Evolutionary conservation across 2,113 vertebrate species (phyloP).

Genomic region (Colius striatus): DNA sequence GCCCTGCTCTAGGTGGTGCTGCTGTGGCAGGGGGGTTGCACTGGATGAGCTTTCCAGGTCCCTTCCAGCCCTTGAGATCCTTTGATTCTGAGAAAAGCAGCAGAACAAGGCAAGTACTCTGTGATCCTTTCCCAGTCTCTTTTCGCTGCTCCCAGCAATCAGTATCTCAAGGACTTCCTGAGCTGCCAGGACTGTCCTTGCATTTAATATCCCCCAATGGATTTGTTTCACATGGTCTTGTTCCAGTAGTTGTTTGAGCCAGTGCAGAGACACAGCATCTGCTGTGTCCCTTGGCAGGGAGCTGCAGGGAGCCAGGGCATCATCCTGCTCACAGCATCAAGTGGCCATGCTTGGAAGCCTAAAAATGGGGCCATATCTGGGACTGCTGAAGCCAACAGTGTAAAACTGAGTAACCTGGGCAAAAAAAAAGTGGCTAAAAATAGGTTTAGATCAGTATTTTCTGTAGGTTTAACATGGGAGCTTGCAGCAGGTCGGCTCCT

Average conservation of each 20-base stretch:
- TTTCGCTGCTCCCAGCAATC: slow-evolving; percentile 56
- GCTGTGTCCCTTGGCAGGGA: neutral
- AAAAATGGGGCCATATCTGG: neutral
- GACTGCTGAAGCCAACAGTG: neutral
- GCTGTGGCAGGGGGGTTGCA: too few relatives aligned
- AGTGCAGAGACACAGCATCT: neutral
- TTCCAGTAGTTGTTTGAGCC: neutral
- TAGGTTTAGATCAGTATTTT: neutral
- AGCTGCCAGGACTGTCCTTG: neutral
- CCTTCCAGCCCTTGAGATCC: too few relatives aligned
- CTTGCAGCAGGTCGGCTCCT: neutral
- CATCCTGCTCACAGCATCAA: accelerated
- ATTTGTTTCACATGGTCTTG: neutral
- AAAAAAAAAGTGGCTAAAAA: neutral
- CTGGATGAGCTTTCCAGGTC: too few relatives aligned
- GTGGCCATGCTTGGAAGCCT: accelerated
- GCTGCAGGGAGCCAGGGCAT: neutral
- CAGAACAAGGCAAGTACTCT: neutral
- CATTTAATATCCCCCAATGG: neutral
- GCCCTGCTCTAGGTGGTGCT: too few relatives aligned
- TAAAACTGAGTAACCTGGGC: neutral
- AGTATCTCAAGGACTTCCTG: slow-evolving; percentile 22
- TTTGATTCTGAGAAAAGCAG: neutral
- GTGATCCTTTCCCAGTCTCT: neutral
- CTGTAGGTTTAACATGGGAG: neutral